A percentile compares a stretch with the other conserved stretches of the same genome.
phyloP scores from a whole-genome alignment of 2,797 vertebrate species.

The Nothura maculosa region DNA sequence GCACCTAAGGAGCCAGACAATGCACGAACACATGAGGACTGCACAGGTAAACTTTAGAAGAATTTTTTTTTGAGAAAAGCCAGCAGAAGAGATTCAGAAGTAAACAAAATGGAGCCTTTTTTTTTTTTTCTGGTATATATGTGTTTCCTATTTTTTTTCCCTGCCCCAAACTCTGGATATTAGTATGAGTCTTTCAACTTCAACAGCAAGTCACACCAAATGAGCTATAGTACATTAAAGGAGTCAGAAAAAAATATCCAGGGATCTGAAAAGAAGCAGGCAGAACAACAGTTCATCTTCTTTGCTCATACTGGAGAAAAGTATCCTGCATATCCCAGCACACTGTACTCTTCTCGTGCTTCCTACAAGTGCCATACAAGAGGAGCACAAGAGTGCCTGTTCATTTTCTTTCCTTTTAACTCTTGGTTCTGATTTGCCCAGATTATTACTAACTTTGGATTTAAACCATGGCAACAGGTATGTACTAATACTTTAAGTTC shows the following conservation, averaged over 20 bases:
- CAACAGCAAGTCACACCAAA: background rate
- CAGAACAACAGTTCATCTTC: background rate
- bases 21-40: background rate
- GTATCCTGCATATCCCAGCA: background rate
- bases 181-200: background rate
- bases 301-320: background rate
- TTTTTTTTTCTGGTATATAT: background rate
- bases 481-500: background rate
- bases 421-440: background rate
- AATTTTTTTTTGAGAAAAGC: background rate
- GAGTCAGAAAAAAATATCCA: background rate
- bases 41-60: background rate
- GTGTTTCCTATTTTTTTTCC: background rate
- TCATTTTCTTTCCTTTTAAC: background rate
- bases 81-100: background rate
- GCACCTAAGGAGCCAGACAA: background rate
- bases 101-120: background rate
- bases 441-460: background rate
- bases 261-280: background rate
- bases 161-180: background rate
- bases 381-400: background rate
- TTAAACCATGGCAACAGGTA: background rate
- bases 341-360: background rate
- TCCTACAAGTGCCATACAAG: background rate
- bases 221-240: background rate